A percentile compares a stretch with the other conserved stretches of the same genome.
phyloP scores from a whole-genome alignment of 1,140 invertebrate species.

The Teleopsis dalmanni region DNA sequence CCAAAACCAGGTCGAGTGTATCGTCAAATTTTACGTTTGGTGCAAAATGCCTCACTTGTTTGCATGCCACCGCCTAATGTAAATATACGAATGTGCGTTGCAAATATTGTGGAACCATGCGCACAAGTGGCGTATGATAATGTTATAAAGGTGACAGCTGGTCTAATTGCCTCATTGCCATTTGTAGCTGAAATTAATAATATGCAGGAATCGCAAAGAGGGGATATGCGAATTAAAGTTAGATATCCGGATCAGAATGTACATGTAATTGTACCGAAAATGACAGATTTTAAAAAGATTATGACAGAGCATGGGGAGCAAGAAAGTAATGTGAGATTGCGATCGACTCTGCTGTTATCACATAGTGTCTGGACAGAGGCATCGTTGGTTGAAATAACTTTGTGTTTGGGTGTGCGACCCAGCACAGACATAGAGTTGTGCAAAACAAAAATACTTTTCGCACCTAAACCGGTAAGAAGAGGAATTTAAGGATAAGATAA shows the following conservation, averaged over 20 bases:
- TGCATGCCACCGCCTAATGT: constrained; percentile 56
- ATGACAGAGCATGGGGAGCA: constrained; percentile 41
- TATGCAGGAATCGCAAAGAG: constrained; percentile 59
- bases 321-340: constrained; percentile 61
- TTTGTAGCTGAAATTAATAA: constrained; percentile 80
- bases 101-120: constrained; percentile 76
- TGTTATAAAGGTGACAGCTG: constrained; percentile 87
- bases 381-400: constrained; percentile 77
- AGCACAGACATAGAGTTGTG: constrained; percentile 71
- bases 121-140: constrained; percentile 66
- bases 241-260: constrained; percentile 87
- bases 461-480: constrained; percentile 79
- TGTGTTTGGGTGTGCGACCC: constrained; percentile 65
- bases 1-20: constrained; percentile 79
- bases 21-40: constrained; percentile 69
- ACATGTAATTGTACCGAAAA: constrained; percentile 70
- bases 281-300: constrained; percentile 56
- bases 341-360: constrained; percentile 79
- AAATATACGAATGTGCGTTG: constrained; percentile 68
- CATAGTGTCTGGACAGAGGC: constrained; percentile 86
- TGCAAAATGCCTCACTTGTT: constrained; percentile 55
- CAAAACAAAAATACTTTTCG: constrained; percentile 81
- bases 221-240: constrained; percentile 67
- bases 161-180: constrained; percentile 76
- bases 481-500: constrained; percentile 58